Percentiles rank a stretch among this genome's conserved stretches.
Conservation (phyloP, 2,888 invertebrate genomes). For the Agrypnus murinus region DNA sequence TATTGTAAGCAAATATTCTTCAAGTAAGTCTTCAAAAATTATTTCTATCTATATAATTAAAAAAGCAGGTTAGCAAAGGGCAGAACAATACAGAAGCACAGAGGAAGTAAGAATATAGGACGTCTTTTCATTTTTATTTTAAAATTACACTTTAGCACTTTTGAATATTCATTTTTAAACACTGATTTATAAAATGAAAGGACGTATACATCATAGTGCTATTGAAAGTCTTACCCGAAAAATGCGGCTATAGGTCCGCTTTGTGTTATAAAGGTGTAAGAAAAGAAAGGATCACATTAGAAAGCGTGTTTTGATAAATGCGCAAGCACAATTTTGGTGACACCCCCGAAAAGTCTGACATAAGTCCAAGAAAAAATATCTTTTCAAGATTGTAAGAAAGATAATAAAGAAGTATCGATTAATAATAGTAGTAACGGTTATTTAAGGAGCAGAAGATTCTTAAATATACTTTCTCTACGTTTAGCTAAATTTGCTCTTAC, state of each 20-base stretch:
- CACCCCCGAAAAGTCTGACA: slow-evolving; percentile 23
- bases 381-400: no score
- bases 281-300: slow-evolving; percentile 65
- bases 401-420: slow-evolving; percentile 15
- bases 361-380: slow-evolving; percentile 1
- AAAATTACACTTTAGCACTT: slow-evolving; percentile 7
- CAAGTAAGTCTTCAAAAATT: no score
- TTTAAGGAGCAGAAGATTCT: not conserved
- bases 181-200: slow-evolving; percentile 32
- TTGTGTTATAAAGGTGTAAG: slow-evolving; percentile 65
- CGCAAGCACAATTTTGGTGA: slow-evolving; percentile 48
- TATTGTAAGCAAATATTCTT: slow-evolving; percentile 24
- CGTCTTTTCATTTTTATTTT: slow-evolving; percentile 37
- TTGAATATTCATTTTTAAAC: slow-evolving; percentile 13
- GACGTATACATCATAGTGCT: slow-evolving; percentile 38
- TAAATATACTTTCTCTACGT: slow-evolving; percentile 3
- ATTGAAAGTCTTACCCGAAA: slow-evolving; percentile 65
- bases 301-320: slow-evolving; percentile 55
- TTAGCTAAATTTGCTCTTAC: slow-evolving; percentile 60
- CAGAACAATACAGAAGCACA: slow-evolving; percentile 49
- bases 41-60: slow-evolving; percentile 28
- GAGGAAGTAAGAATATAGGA: slow-evolving; percentile 42
- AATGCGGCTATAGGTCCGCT: slow-evolving; percentile 68
- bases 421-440: no score
- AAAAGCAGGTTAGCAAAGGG: slow-evolving; percentile 42